phyloP scores from a whole-genome alignment of 2,888 invertebrate genomes.

The Eupithecia insigniata region DNA sequence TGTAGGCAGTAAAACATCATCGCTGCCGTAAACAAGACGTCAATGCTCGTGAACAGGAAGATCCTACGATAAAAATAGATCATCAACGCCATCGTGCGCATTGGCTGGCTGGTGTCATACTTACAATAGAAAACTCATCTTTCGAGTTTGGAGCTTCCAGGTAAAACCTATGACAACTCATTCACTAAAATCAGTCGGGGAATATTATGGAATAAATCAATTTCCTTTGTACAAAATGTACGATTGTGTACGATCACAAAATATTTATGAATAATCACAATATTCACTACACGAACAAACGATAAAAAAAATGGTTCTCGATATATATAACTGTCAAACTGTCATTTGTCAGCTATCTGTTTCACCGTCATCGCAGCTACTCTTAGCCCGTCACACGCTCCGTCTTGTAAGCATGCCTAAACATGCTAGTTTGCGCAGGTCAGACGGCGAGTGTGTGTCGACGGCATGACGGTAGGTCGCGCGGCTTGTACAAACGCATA shows the following conservation, averaged over 20 bases:
- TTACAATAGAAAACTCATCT: constrained; percentile 88
- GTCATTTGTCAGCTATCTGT: background rate
- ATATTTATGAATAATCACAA: background rate
- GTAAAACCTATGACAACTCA: constrained; percentile 49
- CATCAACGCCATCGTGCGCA: constrained; percentile 40
- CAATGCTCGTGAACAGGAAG: constrained; percentile 56
- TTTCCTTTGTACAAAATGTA: background rate
- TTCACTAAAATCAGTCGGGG: constrained; percentile 46
- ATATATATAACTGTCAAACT: background rate
- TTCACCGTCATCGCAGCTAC: too few species aligned
- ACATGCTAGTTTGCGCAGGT: too few species aligned
- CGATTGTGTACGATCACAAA: background rate
- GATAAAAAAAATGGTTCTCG: background rate
- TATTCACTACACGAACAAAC: too few species aligned
- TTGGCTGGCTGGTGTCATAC: constrained; percentile 58
- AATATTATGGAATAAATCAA: background rate
- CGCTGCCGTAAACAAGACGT: constrained; percentile 72
- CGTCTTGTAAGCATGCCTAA: too few species aligned
- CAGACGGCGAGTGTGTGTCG: too few species aligned
- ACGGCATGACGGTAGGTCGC: too few species aligned
- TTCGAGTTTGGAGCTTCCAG: constrained; percentile 53
- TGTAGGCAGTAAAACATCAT: constrained; percentile 46
- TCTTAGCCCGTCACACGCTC: too few species aligned
- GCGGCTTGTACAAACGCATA: too few species aligned
- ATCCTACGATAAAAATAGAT: constrained; percentile 71